Percentiles rank a stretch among this genome's conserved stretches.
Conservation (phyloP, 1,140 invertebrate genomes). For the Dendrolimus kikuchii region DNA sequence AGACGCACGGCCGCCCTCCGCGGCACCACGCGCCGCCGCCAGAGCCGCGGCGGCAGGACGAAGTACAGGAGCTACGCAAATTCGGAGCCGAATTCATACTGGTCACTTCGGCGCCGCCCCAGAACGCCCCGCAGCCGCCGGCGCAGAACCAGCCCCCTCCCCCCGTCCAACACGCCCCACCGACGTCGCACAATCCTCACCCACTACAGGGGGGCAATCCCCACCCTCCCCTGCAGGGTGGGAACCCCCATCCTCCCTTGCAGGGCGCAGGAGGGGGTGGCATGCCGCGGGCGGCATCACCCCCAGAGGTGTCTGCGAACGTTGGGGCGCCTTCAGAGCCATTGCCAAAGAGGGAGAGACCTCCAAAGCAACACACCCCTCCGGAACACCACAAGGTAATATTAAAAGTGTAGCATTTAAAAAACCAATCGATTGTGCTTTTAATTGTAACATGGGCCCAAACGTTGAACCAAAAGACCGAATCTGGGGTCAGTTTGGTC, state of each 20-base stretch:
- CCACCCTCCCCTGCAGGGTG: neutral
- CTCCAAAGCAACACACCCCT: conserved; percentile 29
- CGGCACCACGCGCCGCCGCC: conserved; percentile 37
- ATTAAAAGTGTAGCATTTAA: conserved; percentile 7
- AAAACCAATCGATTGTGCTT: too few species aligned
- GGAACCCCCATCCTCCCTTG: too few species aligned
- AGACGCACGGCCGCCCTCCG: conserved; percentile 28
- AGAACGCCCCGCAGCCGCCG: conserved; percentile 13
- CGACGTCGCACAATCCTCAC: conserved; percentile 16
- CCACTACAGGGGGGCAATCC: conserved; percentile 11
- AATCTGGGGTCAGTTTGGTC: too few species aligned
- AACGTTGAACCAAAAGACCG: too few species aligned
- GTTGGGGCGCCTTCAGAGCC: conserved; percentile 40
- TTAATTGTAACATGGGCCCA: too few species aligned
- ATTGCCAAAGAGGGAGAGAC: conserved; percentile 28
- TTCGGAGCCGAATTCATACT: conserved; percentile 74
- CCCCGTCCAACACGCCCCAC: conserved; percentile 13
- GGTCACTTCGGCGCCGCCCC: conserved; percentile 32
- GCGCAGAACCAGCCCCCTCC: conserved; percentile 6
- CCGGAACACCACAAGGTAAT: conserved; percentile 55
- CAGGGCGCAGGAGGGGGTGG: neutral
- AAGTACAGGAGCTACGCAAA: conserved; percentile 68
- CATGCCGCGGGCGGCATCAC: conserved; percentile 27
- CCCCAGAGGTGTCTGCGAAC: conserved; percentile 55
- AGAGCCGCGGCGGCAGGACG: conserved; percentile 44